A percentile compares a stretch with the other conserved stretches of the same genome.
These are phyloP conservation scores for Drosophila sp. DNA, from an alignment of 1,140 invertebrate species.

Conservation along the genomic window DNA sequence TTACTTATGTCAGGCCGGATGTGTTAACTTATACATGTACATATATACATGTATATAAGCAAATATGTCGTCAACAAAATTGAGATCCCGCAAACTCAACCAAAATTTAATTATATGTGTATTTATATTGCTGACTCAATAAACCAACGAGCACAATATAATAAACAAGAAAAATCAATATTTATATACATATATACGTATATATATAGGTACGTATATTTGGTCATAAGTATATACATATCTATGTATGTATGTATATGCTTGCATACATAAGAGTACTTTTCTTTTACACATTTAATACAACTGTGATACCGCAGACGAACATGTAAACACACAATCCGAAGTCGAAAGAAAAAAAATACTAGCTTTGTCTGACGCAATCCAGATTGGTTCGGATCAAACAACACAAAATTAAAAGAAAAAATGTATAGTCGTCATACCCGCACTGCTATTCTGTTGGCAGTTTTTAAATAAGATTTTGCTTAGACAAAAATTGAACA, in stretches of 20 bases:
- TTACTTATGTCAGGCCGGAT: too few species aligned
- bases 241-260: not conserved
- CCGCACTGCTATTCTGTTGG: not conserved
- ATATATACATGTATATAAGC: not conserved
- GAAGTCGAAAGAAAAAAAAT: conserved; percentile 1
- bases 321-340: conserved; percentile 17
- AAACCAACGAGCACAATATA: conserved; percentile 15
- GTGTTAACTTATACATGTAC: not conserved
- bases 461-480: conserved; percentile 10
- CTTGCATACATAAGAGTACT: not conserved
- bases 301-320: conserved; percentile 18
- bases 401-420: not conserved
- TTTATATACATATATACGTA: conserved; percentile 4
- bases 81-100: conserved; percentile 16
- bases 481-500: not conserved
- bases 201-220: not conserved
- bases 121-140: conserved; percentile 30
- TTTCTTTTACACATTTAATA: conserved; percentile 37
- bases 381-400: conserved; percentile 12
- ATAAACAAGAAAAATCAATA: conserved; percentile 19
- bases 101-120: conserved; percentile 38
- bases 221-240: not conserved
- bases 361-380: not conserved
- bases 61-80: not conserved
- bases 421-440: conserved; percentile 1